Evolutionary conservation across 2,888 invertebrate genomes (phyloP).

Genomic region (Exephanes ischioxanthus): DNA sequence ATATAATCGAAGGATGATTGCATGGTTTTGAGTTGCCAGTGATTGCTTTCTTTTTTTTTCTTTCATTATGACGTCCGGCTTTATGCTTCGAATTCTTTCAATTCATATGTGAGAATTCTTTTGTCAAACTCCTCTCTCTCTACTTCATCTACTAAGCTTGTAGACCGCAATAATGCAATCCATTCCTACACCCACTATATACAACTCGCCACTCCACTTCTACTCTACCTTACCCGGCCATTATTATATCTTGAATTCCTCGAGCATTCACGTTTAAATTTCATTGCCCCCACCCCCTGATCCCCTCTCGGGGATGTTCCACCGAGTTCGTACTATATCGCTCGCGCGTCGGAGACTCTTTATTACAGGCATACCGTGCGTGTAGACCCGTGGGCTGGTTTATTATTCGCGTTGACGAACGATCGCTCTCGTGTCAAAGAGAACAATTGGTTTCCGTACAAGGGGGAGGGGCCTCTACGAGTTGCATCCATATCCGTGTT

Average conservation of each 20-base stretch:
- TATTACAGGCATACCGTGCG: constrained; percentile 57
- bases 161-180: constrained; percentile 45
- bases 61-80: constrained; percentile 14
- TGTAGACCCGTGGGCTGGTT: constrained; percentile 68
- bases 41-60: constrained; percentile 42
- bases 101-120: constrained; percentile 46
- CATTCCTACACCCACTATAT: constrained; percentile 58
- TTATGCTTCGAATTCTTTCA: constrained; percentile 31
- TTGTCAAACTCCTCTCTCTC: constrained; percentile 51
- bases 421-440: constrained; percentile 74
- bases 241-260: constrained; percentile 75
- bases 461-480: constrained; percentile 28
- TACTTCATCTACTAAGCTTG: constrained; percentile 50
- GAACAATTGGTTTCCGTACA: constrained; percentile 69
- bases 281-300: constrained; percentile 29
- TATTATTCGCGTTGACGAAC: constrained; percentile 79
- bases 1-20: constrained; percentile 52
- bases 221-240: constrained; percentile 50
- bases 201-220: constrained; percentile 45
- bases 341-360: constrained; percentile 49
- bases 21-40: constrained; percentile 52
- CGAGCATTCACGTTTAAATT: constrained; percentile 69
- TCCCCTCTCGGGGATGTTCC: constrained; percentile 21
- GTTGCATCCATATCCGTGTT: constrained; percentile 7
- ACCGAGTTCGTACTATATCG: constrained; percentile 42